These are phyloP conservation scores for Harpalus rufipes DNA, from an alignment of 2,888 invertebrate genomes.

Conservation along the genomic window DNA sequence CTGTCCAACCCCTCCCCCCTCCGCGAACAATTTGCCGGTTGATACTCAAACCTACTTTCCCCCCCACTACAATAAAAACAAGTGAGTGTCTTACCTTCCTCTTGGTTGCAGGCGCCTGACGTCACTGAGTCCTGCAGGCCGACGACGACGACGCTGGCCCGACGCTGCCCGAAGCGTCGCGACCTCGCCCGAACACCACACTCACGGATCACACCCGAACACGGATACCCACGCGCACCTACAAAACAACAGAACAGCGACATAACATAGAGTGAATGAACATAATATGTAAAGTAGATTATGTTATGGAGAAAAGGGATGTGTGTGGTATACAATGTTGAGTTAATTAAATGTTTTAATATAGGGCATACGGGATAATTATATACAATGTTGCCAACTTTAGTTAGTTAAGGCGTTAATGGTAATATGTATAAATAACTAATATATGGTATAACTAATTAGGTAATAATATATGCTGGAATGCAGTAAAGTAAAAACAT, in stretches of 20 bases:
- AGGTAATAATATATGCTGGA: no score
- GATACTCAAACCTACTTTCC: slow-evolving; percentile 1
- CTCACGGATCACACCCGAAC: slow-evolving; percentile 8
- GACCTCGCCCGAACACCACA: background rate
- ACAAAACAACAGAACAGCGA: slow-evolving; percentile 31
- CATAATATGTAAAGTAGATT: slow-evolving; percentile 6
- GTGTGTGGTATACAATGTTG: background rate
- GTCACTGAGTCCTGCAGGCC: slow-evolving; percentile 3
- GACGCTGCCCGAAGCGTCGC: background rate
- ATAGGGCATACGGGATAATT: background rate
- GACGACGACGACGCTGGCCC: slow-evolving; percentile 2
- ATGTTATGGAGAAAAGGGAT: background rate
- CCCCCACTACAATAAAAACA: slow-evolving; percentile 1
- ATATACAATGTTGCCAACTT: slow-evolving; percentile 2
- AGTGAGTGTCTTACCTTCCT: slow-evolving; percentile 1
- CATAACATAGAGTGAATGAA: background rate
- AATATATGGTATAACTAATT: background rate
- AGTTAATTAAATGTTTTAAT: background rate
- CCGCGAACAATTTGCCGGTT: background rate
- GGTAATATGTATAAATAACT: background rate
- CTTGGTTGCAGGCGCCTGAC: slow-evolving; percentile 3
- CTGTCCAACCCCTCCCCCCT: background rate
- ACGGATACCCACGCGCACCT: slow-evolving; percentile 56
- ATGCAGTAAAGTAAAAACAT: no score
- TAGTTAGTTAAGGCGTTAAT: background rate